Evolutionary conservation across 2,888 invertebrate species (phyloP), one percentile per base, ranked within the genome.

Genomic region (Sipha maydis): DNA sequence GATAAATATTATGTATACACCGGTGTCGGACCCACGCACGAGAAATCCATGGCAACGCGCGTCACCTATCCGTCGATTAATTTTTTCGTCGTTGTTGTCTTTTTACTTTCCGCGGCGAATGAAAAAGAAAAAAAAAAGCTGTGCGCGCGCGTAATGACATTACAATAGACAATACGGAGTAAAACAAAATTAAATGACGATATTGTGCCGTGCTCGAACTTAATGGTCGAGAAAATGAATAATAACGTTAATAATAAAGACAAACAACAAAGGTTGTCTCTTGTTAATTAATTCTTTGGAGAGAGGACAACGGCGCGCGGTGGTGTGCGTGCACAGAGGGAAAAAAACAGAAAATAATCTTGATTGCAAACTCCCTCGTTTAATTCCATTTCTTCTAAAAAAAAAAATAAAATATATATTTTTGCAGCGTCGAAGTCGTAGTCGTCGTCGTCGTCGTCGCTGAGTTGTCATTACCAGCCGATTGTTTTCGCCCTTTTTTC

Each of bases 231-330:
- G 88, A 88, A 88, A 88, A 88, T 88, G 88, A 88, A 88, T 88
- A 88, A 88, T 88, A 88, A 88, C 88, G 88, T 88, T 88, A 88
- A 88, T 88, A 88, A 88, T 88, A 88, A 88, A 88, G 88, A 88
- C 88, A 88, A 88, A 88, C 88, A 82, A 82, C 88, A 88, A 88
- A 88, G 88, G 88, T 88, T 82, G 88, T 88, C 88, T 88, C 88
- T 88, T 88, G 88, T 88, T 88, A 88, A 88, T 88, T 88, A 88
- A 88, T 88, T 88, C 88, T 88, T 88, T 41, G 88, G 79, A 80
- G 73, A 79, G 56, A 41, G 79, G 73, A 73, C 85, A 14, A n/a
- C 71, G 71, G 28, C 56, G 61, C n/a, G 34, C 9, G 34, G 67
- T 19, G 67, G 7, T 48, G 14, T 48, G 31, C 31, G 54, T n/a